Base-by-base conservation (phyloP, 2,888 invertebrate species). In the Digitonthophagus gazella region DNA sequence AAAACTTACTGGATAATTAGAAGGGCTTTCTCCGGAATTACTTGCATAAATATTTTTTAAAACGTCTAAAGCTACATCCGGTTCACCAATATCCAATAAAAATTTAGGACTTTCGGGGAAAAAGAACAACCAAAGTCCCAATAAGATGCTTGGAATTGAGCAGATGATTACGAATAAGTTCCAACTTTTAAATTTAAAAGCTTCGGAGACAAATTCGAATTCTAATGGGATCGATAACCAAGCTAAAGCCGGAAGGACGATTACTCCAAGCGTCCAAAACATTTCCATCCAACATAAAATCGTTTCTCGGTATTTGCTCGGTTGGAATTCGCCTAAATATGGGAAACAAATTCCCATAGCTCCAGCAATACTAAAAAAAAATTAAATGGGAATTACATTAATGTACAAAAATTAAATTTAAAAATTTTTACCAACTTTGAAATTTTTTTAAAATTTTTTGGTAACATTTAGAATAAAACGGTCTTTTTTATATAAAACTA, bases 21-120 rank as follows among this genome's bases (percentile, higher is more conserved):
- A 88, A 15, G 88, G 86, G 72, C 88, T 86, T 68, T 90, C 88
- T 44, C 91, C 91, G 2, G 91, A 92, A 79, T 93, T 93, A 74
- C 85, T 86, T 28, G 86, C 85, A 81, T 91, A 93, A 79, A 93
- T 89, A 75, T 86, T 84, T 76, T 88, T 87, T 57, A 93, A 86
- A 19, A 90, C 87, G 57, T 86, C 85, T 3, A 93, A 84, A 0
- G 93, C 92, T 56, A 90, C 91, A 63, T 92, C 92, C 18, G 91
- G 88, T 80, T 92, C 92, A 0, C 92, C 93, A 77, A 90, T 90
- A 81, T 92, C 92, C 80, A 93, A 86, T 77, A 93, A 86, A 81
- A 93, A 93, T 81, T 93, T 93, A 0, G 93, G 93, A 79, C 92
- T 93, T 82, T 93, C 93, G 0, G 93, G 93, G 82, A 93, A 92